These are phyloP conservation scores for Mola mola DNA, from an alignment of 2,113 vertebrate genomes.

Conservation along the genomic window DNA sequence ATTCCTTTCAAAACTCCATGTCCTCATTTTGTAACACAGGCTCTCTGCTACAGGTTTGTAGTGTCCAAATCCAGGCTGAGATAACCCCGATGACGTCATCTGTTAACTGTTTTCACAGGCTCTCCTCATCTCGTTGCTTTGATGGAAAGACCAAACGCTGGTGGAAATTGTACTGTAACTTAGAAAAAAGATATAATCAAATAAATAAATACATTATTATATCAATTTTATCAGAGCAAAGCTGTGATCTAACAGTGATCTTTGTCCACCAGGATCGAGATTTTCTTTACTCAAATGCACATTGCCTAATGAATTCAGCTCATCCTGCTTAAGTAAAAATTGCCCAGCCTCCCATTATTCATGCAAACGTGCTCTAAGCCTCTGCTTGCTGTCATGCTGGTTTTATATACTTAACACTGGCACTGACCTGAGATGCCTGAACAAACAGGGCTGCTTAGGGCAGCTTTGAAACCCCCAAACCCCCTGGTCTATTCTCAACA, in stretches of 20 bases:
- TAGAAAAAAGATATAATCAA: no score
- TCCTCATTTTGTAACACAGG: background rate
- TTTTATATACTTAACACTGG: constrained; percentile 72
- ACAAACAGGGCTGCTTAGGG: constrained; percentile 67
- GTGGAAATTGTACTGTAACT: no score
- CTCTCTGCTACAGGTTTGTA: background rate
- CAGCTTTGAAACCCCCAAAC: constrained; percentile 65
- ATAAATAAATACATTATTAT: background rate
- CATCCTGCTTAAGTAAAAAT: no score
- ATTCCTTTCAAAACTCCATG: constrained; percentile 5
- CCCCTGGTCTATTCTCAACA: constrained; percentile 62
- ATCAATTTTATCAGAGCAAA: background rate
- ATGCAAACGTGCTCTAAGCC: constrained; percentile 38
- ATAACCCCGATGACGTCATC: constrained; percentile 3
- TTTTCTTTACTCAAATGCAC: constrained; percentile 4
- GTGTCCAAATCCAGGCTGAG: background rate
- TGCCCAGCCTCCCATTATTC: constrained; percentile 23
- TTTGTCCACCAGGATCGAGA: background rate
- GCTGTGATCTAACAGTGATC: background rate
- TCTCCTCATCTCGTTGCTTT: background rate
- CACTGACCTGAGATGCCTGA: constrained; percentile 73
- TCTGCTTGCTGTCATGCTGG: constrained; percentile 51
- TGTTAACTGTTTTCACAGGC: background rate
- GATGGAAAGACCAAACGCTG: background rate
- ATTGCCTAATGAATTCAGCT: constrained; percentile 3